These are phyloP conservation scores for Myotis pilosus DNA, from an alignment of 2,797 vertebrate genomes.

Conservation along the genomic window DNA sequence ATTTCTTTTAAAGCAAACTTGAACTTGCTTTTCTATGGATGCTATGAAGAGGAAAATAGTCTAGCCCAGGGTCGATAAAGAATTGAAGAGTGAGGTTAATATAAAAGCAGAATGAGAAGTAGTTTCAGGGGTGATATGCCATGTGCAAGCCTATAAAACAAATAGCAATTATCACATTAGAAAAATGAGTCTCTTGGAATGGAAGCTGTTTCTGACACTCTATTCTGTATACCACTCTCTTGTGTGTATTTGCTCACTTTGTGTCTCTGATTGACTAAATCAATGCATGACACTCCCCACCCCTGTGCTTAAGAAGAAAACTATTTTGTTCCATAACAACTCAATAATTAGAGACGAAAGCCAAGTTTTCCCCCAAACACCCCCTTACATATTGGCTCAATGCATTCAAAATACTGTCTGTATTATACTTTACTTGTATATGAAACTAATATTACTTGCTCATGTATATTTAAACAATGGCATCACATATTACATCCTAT, in stretches of 20 bases:
- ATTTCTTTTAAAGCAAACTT: slow-evolving; percentile 79
- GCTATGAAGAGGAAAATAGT: slow-evolving; percentile 82
- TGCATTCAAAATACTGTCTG: slow-evolving; percentile 18
- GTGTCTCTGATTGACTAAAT: slow-evolving; percentile 77
- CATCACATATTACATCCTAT: neutral
- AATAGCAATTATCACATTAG: slow-evolving; percentile 86
- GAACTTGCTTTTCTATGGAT: slow-evolving; percentile 79
- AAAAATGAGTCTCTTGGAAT: slow-evolving; percentile 77
- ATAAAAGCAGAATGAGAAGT: slow-evolving; percentile 84
- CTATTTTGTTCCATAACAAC: slow-evolving; percentile 72
- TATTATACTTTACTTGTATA: neutral
- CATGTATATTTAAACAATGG: neutral
- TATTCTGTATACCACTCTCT: slow-evolving; percentile 68
- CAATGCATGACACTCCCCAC: slow-evolving; percentile 65
- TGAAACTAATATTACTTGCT: neutral
- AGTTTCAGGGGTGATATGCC: slow-evolving; percentile 81
- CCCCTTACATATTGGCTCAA: slow-evolving; percentile 42
- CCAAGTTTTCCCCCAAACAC: slow-evolving; percentile 1
- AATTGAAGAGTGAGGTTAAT: slow-evolving; percentile 83
- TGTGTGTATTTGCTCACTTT: slow-evolving; percentile 74
- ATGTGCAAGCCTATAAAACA: slow-evolving; percentile 82
- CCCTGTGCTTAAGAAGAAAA: slow-evolving; percentile 66
- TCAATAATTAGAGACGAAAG: slow-evolving; percentile 69
- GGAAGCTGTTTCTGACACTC: slow-evolving; percentile 79
- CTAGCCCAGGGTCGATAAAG: slow-evolving; percentile 81